Evolutionary conservation across 2,888 invertebrate species (phyloP).

Genomic region (Catocala sponsa): DNA sequence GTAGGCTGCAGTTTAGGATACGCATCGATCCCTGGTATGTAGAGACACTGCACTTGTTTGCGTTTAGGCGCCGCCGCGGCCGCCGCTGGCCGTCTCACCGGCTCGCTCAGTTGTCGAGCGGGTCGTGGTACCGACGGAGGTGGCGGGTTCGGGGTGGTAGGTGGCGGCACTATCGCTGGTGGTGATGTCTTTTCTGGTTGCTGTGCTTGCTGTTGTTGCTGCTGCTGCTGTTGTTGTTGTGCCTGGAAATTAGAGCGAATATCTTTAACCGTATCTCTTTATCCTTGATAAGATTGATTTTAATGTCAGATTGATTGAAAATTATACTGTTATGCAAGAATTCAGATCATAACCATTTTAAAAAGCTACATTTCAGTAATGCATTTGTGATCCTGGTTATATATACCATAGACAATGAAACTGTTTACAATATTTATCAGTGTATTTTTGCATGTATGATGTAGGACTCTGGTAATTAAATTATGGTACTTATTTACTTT

Average conservation of each 20-base stretch:
- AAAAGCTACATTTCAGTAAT: too few species aligned
- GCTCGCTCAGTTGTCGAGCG: conserved; percentile 21
- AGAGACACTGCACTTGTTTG: conserved; percentile 85
- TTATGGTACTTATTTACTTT: too few species aligned
- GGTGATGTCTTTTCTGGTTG: conserved; percentile 35
- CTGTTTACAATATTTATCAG: too few species aligned
- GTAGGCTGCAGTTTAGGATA: conserved; percentile 91
- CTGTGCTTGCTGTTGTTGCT: conserved; percentile 9
- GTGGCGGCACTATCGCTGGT: conserved; percentile 21
- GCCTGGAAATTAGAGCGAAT: conserved; percentile 15
- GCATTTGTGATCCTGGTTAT: too few species aligned
- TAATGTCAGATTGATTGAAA: too few species aligned
- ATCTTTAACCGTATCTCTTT: too few species aligned
- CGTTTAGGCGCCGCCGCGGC: conserved; percentile 37
- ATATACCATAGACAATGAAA: too few species aligned
- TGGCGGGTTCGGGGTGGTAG: conserved; percentile 18
- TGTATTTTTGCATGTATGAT: too few species aligned
- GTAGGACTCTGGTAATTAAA: too few species aligned
- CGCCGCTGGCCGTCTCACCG: conserved; percentile 20
- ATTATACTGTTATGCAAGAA: too few species aligned
- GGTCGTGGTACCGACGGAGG: conserved; percentile 9
- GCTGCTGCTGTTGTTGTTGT: conserved; percentile 16
- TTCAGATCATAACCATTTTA: too few species aligned
- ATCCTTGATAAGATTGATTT: too few species aligned
- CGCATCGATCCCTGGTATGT: conserved; percentile 94